Evolutionary conservation across 2,113 vertebrate genomes (phyloP), one percentile per base, ranked within the genome.

Genomic region (Oreochromis aureus): DNA sequence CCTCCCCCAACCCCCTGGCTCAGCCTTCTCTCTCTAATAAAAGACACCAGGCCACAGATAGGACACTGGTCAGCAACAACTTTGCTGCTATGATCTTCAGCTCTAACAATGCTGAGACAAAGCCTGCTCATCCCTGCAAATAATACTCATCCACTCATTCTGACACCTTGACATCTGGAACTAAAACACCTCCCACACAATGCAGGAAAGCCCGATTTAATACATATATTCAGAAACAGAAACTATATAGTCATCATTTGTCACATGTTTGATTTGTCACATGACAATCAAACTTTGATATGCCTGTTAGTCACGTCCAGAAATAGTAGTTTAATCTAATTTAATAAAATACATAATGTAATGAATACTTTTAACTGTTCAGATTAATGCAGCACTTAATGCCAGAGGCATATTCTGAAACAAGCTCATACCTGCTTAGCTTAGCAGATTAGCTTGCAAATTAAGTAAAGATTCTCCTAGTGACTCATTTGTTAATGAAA

Each of bases 1-100:
- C 91, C 92, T 89, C 88, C 90, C 92, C 90, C 91, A 91, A 80
- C 91, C 94, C 92, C 90, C 92, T 81, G 86, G 91, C 90, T 82
- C 84, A 86, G 86, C 89, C 90, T 84, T 84, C 93, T 80, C 93
- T 80, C 86, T 46, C 92, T 91, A 93, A 95, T 94, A 95, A 95
- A 95, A 94, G 89, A 93, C 94, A 88, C 85, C 82, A 84, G 86
- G 86, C 91, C 89, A 83, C 88, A 89, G 88, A 93, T 88, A 89
- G 91, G 86, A 76, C 85, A 84, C 61, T 89, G 92, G 93, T 92
- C 93, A 93, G 92, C 91, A 84, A 89, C 90, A 93, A 88, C 94
- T 90, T 87, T 84, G 83, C 91, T 90, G 84, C 86, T 90, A 81
- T 89, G 91, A 94, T 94, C 90, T 91, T 85, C 86, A 89, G 86